Base-by-base conservation (phyloP, 1,140 invertebrate species). In the Mercenaria mercenaria region DNA sequence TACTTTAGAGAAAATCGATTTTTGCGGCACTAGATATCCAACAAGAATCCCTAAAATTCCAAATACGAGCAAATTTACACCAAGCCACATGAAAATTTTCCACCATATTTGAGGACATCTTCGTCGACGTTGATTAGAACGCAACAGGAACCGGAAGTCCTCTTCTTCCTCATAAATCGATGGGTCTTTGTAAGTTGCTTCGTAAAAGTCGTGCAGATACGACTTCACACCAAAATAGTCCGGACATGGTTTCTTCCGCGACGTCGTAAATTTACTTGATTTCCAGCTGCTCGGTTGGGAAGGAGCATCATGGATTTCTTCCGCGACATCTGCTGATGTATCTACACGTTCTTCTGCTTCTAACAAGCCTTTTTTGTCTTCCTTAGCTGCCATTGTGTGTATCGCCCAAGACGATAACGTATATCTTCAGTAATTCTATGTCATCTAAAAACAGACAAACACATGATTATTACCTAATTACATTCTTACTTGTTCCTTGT, bases 191-290 rank as follows among this genome's bases (percentile, higher is more conserved):
- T 89, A 89, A 0, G 88, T 93, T n/a, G 92, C 91, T 76, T 96
- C 96, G 91, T 96, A 96, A 93, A 96, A 96, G 41, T 96, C 93
- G 89, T 96, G 96, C 37, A 96, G 91, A 89, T 96, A 96, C 43
- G 96, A 96, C 91, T 95, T 96, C 41, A 96, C 96, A 26, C 96
- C 96, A 85, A 96, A 96, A 79, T 96, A 96, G 77, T 95, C 94
- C 0, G 94, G 95, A 85, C 95, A 95, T 37, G 90, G 29, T 86
- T 93, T 94, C 47, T 92, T 89, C 69, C 92, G 29, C 32, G 85
- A 47, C 0, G 77, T 67, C 23, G 39, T 84, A 39, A 77, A 59
- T 34, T 61, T 86, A 59, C 83, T 88, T 15, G 61, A 56, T 85
- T 86, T 79, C 74, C 81, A 61, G 43, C 86, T 87, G 69, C 76